phyloP scores from a whole-genome alignment of 1,140 invertebrate species.

The Cydia strobilella region DNA sequence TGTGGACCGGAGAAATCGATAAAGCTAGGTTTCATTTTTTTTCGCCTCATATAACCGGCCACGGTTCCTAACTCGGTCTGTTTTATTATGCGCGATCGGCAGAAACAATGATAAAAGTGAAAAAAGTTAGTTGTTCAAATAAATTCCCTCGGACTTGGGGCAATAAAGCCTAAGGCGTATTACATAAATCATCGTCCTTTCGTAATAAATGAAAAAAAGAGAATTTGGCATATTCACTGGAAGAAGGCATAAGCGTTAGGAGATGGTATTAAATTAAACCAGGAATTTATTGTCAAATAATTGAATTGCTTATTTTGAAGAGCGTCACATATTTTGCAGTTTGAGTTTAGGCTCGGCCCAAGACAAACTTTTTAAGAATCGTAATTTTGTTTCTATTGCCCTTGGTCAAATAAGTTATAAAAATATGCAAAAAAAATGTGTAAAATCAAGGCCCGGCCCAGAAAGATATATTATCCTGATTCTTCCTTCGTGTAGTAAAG shows the following conservation, averaged over 20 bases:
- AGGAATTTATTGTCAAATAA: conserved; percentile 15
- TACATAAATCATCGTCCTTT: conserved; percentile 73
- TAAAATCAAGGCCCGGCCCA: no score
- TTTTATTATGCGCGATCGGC: conserved; percentile 28
- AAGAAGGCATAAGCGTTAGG: conserved; percentile 39
- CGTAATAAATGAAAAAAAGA: conserved; percentile 70
- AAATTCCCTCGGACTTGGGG: conserved; percentile 51
- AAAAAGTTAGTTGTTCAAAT: conserved; percentile 53
- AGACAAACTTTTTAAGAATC: no score
- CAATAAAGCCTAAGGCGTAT: conserved; percentile 71
- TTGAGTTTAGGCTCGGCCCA: no score
- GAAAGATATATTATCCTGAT: no score
- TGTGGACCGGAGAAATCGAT: no score
- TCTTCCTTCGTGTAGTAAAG: no score
- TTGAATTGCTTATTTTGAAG: no score
- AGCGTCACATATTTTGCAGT: no score
- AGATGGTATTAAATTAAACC: background rate
- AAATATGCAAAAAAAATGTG: no score
- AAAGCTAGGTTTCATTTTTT: background rate
- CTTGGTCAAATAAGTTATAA: no score
- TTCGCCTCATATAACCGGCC: background rate
- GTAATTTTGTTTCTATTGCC: no score
- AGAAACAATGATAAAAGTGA: conserved; percentile 42
- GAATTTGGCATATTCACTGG: conserved; percentile 59
- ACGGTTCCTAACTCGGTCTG: background rate